A percentile compares a stretch with the other conserved stretches of the same genome.
Evolutionary conservation across 2,888 invertebrate species (phyloP).

Genomic region (Trachelus stipa): DNA sequence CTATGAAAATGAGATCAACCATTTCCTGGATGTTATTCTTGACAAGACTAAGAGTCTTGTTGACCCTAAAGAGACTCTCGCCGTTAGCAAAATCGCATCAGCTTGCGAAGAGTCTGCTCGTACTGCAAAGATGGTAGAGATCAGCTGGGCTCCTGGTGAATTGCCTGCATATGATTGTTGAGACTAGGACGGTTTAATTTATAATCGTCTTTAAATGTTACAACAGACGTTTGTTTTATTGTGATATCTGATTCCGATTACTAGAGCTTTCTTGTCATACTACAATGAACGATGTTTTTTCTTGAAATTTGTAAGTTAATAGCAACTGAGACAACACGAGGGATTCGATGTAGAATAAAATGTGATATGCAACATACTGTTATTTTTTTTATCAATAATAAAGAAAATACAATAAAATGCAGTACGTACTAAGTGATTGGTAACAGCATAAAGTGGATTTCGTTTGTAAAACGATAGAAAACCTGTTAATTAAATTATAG

Average conservation of each 20-base stretch:
- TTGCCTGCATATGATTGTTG: conserved; percentile 52
- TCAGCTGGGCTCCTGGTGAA: conserved; percentile 69
- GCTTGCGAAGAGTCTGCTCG: conserved; percentile 72
- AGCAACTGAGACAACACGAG: background rate
- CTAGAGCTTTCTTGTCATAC: background rate
- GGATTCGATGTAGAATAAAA: background rate
- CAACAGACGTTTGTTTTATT: too few species aligned
- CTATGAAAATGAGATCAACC: conserved; percentile 72
- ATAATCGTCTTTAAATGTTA: too few species aligned
- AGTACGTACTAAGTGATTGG: conserved; percentile 28
- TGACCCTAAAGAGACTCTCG: conserved; percentile 69
- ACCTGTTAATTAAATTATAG: background rate
- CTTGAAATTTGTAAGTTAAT: background rate
- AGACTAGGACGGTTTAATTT: background rate
- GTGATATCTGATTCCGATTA: background rate
- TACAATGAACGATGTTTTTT: background rate
- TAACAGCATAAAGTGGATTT: conserved; percentile 39
- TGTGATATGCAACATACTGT: background rate
- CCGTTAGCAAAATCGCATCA: conserved; percentile 71
- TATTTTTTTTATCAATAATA: conserved; percentile 32
- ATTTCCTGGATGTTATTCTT: conserved; percentile 72
- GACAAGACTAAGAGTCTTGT: conserved; percentile 67
- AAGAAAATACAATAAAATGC: conserved; percentile 41
- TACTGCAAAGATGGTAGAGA: conserved; percentile 68
- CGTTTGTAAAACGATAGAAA: conserved; percentile 20